Conservation (phyloP, 2,113 vertebrate genomes). For the Poeciliopsis turrubarensis region DNA sequence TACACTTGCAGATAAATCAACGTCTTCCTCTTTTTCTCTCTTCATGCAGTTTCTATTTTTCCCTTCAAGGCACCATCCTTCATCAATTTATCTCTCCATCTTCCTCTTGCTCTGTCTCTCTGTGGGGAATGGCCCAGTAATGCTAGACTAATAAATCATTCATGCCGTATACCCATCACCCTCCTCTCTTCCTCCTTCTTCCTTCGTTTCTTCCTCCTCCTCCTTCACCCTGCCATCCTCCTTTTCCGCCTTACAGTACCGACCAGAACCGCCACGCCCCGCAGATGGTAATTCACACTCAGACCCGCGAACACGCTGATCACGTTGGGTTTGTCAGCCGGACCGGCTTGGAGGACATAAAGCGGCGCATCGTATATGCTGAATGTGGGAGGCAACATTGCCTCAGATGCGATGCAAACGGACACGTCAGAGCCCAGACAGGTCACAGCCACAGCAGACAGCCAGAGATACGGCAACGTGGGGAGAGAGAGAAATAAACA, state of each 20-base stretch:
- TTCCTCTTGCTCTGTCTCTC: slow-evolving; percentile 54
- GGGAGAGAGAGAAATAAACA: not conserved
- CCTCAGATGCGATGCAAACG: slow-evolving; percentile 48
- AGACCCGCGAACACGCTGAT: slow-evolving; percentile 10
- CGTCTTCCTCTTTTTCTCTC: not conserved
- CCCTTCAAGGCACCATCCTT: slow-evolving; percentile 55
- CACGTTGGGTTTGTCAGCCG: slow-evolving; percentile 30
- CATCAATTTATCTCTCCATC: slow-evolving; percentile 68
- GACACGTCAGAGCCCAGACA: slow-evolving; percentile 70
- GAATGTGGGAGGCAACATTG: slow-evolving; percentile 52
- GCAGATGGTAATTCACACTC: slow-evolving; percentile 35
- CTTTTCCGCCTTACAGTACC: slow-evolving; percentile 58
- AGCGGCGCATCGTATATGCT: slow-evolving; percentile 45
- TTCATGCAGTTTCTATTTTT: slow-evolving; percentile 28
- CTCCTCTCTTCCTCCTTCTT: slow-evolving; percentile 2
- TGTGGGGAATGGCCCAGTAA: slow-evolving; percentile 77
- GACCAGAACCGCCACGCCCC: slow-evolving; percentile 55
- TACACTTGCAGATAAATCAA: slow-evolving; percentile 33
- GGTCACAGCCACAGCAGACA: slow-evolving; percentile 64
- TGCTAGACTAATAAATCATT: slow-evolving; percentile 83
- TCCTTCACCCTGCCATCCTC: slow-evolving; percentile 52
- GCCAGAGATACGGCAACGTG: slow-evolving; percentile 32
- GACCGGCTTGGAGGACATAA: slow-evolving; percentile 37
- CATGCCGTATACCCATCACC: slow-evolving; percentile 61
- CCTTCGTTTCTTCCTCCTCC: not conserved